Base-by-base conservation (phyloP, 1,140 invertebrate genomes). In the Pseudomyrmex dendroicus region DNA sequence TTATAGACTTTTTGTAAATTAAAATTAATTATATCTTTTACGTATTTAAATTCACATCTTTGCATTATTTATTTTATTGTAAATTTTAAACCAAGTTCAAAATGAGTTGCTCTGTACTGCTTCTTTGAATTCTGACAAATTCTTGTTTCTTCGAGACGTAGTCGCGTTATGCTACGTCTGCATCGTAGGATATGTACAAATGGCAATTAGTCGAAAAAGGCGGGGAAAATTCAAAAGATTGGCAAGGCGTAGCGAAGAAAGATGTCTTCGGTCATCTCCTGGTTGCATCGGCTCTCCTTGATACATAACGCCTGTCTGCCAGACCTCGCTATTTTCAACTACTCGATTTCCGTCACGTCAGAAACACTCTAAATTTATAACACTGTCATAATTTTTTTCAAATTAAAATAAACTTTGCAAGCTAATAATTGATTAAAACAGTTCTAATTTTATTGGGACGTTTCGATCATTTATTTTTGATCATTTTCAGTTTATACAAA, bases 201-300 rank as follows among this genome's bases (percentile, higher is more conserved):
- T n/a, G 67, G 86, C 72, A 91, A 91, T 91, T 91, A 91, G 91
- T 85, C n/a, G 64, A 82, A 86, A 90, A 91, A 91, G 91, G 90
- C 91, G 90, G 90, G 86, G 89, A 44, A 74, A 67, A 87, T 86
- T 87, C 83, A 92, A 92, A 92, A 90, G 91, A 92, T 92, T 92
- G 90, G 67, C 85, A 7, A 92, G 91, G 91, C 91, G 91, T 91
- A 86, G 82, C 85, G 66, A 52, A 35, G 17, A 90, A 89, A 89
- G 85, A 89, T 77, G 64, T 70, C 84, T 64, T 87, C 86, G 77
- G 57, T 88, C 89, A 68, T 86, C 76, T 57, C 57, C 25, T 70
- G 8, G 10, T 17, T 50, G 7, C 10, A 84, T 84, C 86, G 87
- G 74, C 62, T 73, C 48, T 82, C 88, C 90, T 91, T 10, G 13